Percentiles rank a stretch among this genome's conserved stretches.
Evolutionary conservation across 2,888 invertebrate species (phyloP).

Genomic region (Cremastinae sp.): DNA sequence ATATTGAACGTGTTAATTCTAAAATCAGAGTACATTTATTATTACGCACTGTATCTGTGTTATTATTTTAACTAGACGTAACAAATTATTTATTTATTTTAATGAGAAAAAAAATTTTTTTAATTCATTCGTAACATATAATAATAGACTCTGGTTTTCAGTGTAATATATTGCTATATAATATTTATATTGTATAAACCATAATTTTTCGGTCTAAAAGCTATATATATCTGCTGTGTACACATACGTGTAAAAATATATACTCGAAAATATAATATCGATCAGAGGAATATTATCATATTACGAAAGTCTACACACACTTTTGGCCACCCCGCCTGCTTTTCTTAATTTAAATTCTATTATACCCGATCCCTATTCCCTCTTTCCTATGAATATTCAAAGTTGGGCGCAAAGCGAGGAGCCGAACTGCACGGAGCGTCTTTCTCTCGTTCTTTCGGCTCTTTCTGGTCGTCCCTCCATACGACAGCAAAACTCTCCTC

Average conservation of each 20-base stretch:
- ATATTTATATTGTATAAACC: too few species aligned
- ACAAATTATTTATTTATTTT: too few species aligned
- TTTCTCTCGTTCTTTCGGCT: slow-evolving; percentile 58
- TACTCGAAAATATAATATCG: slow-evolving; percentile 67
- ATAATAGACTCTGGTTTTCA: too few species aligned
- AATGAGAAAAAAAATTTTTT: too few species aligned
- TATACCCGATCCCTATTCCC: slow-evolving; percentile 80
- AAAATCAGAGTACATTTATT: too few species aligned
- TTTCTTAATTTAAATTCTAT: slow-evolving; percentile 80
- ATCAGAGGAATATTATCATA: slow-evolving; percentile 74
- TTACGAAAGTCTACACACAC: slow-evolving; percentile 74
- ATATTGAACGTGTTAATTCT: too few species aligned
- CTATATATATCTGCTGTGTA: too few species aligned
- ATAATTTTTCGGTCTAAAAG: too few species aligned
- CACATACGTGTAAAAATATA: slow-evolving; percentile 1
- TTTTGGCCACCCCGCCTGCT: slow-evolving; percentile 64
- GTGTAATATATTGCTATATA: too few species aligned
- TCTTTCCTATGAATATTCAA: slow-evolving; percentile 81
- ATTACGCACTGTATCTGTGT: too few species aligned
- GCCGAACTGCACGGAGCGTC: slow-evolving; percentile 27
- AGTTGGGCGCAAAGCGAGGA: slow-evolving; percentile 67
- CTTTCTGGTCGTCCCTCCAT: slow-evolving; percentile 43
- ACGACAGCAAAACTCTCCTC: slow-evolving; percentile 55
- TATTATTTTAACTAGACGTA: too few species aligned
- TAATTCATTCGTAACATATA: too few species aligned